Percentiles rank a stretch among this genome's conserved stretches.
These are phyloP conservation scores for Thoracochromis brauschi DNA, from an alignment of 2,113 vertebrate species.

Conservation along the genomic window DNA sequence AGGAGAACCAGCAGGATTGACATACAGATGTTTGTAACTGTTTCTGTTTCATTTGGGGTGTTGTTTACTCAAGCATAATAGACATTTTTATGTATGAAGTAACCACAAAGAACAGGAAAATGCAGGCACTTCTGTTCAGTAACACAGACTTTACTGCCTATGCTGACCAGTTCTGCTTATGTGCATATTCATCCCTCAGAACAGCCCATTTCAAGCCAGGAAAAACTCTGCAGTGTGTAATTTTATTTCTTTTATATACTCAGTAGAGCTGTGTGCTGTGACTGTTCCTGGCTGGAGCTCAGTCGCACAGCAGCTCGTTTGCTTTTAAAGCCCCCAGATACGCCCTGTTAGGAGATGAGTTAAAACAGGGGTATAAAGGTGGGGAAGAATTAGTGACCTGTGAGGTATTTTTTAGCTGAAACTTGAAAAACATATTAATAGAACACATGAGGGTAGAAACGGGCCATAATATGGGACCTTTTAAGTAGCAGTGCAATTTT, in stretches of 20 bases:
- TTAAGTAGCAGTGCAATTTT: neutral
- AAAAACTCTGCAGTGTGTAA: neutral
- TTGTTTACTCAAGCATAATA: accelerated
- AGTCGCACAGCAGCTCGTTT: neutral
- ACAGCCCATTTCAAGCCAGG: neutral
- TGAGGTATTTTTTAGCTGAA: neutral
- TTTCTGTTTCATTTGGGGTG: neutral
- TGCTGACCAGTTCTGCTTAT: neutral
- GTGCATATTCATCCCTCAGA: neutral
- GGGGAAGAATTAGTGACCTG: neutral
- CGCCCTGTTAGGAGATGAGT: neutral
- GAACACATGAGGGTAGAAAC: neutral
- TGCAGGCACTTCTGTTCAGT: neutral
- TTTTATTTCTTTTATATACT: neutral
- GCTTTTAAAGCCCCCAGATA: neutral
- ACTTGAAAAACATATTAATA: neutral
- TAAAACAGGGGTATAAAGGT: neutral
- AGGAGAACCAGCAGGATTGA: neutral
- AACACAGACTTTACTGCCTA: neutral
- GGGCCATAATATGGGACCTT: neutral
- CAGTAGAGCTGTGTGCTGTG: neutral
- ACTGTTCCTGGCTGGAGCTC: neutral
- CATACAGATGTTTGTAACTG: neutral
- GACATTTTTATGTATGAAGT: neutral
- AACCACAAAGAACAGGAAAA: neutral